Evolutionary conservation across 2,113 vertebrate species (phyloP).

Genomic region (Campylomormyrus numenius): DNA sequence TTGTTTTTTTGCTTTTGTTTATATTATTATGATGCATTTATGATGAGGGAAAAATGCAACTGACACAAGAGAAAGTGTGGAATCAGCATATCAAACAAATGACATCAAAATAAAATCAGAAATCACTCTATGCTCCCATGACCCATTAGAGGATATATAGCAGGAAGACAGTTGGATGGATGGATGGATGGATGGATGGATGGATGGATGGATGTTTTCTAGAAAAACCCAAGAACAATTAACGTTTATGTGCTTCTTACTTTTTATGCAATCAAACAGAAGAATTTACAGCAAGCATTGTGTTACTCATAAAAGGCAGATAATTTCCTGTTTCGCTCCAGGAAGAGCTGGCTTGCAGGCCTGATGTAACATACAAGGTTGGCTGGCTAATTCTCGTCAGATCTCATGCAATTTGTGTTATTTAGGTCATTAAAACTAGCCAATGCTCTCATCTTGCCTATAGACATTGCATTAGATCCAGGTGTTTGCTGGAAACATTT

Average conservation of each 20-base stretch:
- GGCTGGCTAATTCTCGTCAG: not conserved
- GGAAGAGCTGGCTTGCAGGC: not conserved
- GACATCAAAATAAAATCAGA: not conserved
- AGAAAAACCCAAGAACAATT: conserved; percentile 36
- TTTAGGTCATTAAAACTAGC: not conserved
- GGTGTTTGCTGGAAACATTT: not conserved
- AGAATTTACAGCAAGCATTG: conserved; percentile 26
- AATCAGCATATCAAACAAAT: conserved; percentile 19
- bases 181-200: not conserved
- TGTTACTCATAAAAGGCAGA: conserved; percentile 15
- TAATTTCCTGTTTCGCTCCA: conserved; percentile 8
- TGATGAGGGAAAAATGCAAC: not conserved
- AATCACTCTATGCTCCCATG: not conserved
- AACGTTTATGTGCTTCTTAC: conserved; percentile 43
- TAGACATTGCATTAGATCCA: conserved; percentile 7
- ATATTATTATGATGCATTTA: not conserved
- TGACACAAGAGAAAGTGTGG: conserved; percentile 13
- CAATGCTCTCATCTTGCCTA: not conserved
- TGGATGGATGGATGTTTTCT: not conserved
- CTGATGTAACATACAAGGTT: conserved; percentile 11
- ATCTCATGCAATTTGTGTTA: conserved; percentile 7
- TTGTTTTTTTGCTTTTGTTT: not conserved
- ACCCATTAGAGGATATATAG: not conserved
- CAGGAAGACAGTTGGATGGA: not conserved
- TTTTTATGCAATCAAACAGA: conserved; percentile 26